Base-by-base conservation (phyloP, 92 coral and sea anemone genomes). In the Diadumene lineata region DNA sequence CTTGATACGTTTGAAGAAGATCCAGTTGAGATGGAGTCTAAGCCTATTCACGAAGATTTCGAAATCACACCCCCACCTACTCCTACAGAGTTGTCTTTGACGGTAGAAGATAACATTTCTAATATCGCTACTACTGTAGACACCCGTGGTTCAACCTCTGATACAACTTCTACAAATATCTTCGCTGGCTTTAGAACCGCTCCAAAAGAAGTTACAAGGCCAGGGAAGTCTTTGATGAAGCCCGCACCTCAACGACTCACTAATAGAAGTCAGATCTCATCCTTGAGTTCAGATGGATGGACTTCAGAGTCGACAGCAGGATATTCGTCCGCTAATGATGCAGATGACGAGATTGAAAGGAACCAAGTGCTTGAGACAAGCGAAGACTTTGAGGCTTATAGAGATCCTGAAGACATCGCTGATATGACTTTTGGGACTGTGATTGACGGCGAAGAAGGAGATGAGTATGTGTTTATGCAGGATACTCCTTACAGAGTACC, bases 351-450 rank as follows among this genome's bases (percentile, higher is more conserved):
- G 55, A 56, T 43, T 9, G 82, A 77, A n/a, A 38, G 63, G 25
- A 34, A 31, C 17, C 69, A n/a, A 18, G 68, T 3, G 15, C 67
- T 77, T 55, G 82, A 77, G 30, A 34, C 43, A 16, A 78, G 56
- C 21, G 75, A 67, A 33, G 50, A 78, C 69, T 31, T 55, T 25
- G 55, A 57, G 22, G 30, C 44, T 1, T 68, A 78, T 48, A 67
- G 55, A 13, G 82, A 78, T 46, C 82, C 82, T 0, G 68, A 68
- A 10, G 82, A 78, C 11, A 56, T 78, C 17, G 82, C 58, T 55
- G 82, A 78, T 7, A 78, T 78, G 82, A 78, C 82, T 6, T 78
- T 68, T 58, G 82, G 82, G 11, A 29, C 30, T 44, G 66, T 50
- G 1, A 78, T 78, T 57, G 75, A 68, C 28, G 46, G 51, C 0